Conservation (phyloP, 2,888 invertebrate species). For the Gastracanthus pulcherrimus region DNA sequence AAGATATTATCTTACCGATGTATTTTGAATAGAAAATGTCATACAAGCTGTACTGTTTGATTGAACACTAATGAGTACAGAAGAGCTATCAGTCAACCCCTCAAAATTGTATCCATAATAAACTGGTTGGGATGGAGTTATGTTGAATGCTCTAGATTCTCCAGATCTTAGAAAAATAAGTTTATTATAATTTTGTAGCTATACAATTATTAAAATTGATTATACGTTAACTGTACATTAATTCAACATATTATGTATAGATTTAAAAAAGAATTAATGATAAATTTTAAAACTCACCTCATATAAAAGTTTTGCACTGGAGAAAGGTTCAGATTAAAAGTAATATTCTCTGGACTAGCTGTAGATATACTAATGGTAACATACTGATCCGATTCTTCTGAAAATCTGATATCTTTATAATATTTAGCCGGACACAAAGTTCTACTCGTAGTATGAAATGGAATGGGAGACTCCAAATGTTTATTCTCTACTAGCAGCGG, state of each 20-base stretch:
- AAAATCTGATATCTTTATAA: constrained; percentile 69
- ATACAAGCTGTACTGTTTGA: constrained; percentile 86
- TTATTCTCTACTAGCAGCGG: constrained; percentile 82
- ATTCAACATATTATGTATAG: not conserved
- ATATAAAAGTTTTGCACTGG: not conserved
- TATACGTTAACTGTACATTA: no score
- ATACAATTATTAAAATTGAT: no score
- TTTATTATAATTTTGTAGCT: no score
- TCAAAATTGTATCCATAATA: constrained; percentile 82
- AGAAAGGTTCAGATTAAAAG: not conserved
- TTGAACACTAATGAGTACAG: constrained; percentile 82
- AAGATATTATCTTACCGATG: constrained; percentile 80
- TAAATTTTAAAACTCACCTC: constrained; percentile 28
- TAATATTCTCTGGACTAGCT: not conserved
- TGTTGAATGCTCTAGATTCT: constrained; percentile 62
- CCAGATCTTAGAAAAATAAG: constrained; percentile 61
- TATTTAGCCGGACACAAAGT: constrained; percentile 83
- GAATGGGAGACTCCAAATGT: constrained; percentile 56
- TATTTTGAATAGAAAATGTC: constrained; percentile 88
- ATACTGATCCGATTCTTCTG: constrained; percentile 68
- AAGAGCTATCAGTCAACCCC: constrained; percentile 70
- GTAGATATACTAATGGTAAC: constrained; percentile 4
- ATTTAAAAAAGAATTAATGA: not conserved
- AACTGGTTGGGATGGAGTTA: constrained; percentile 81
- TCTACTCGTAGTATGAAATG: constrained; percentile 74